Base-by-base conservation (phyloP, 2,797 vertebrate species). In the Alectoris magna region DNA sequence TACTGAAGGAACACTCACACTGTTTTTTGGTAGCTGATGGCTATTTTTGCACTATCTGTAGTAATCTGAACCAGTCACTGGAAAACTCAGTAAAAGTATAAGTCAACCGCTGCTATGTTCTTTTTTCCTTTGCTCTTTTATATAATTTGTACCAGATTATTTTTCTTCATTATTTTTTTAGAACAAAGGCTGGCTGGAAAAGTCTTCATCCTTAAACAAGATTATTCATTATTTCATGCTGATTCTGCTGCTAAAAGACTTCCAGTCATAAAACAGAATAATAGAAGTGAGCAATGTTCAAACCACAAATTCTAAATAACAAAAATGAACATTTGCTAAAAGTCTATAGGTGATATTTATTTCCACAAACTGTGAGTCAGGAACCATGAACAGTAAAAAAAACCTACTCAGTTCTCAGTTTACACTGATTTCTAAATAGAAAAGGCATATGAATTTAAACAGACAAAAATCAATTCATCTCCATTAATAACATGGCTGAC, bases 141-240 rank as follows among this genome's bases (percentile, higher is more conserved):
- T 51, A 1, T 83, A 91, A 95, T 94, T 95, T 91, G 43, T 77
- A 94, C 62, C 81, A 93, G 88, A 94, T 62, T 91, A 63, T 31
- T 43, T 44, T 43, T 64, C 48, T 82, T 94, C 38, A 66, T 84
- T 88, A 73, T 62, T 46, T 90, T 87, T 88, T 90, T 82, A 84
- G 71, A 90, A 94, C 76, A 94, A 88, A 62, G 53, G 6, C n/a
- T 90, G 68, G 87, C 63, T 94, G 15, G 66, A 19, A 90, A 66
- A 77, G 48, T 90, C 74, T 84, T 81, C 80, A 78, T 41, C 63
- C 71, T 68, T 58, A 79, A 87, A 91, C 31, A 83, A 88, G 36
- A 84, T 74, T 89, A 92, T 87, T 89, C 79, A 80, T 80, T 91
- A 85, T 44, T 85, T 69, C 79, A 70, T 16, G 18, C 60, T 81